phyloP scores from a whole-genome alignment of 2,797 vertebrate genomes.

The Nothura maculosa region DNA sequence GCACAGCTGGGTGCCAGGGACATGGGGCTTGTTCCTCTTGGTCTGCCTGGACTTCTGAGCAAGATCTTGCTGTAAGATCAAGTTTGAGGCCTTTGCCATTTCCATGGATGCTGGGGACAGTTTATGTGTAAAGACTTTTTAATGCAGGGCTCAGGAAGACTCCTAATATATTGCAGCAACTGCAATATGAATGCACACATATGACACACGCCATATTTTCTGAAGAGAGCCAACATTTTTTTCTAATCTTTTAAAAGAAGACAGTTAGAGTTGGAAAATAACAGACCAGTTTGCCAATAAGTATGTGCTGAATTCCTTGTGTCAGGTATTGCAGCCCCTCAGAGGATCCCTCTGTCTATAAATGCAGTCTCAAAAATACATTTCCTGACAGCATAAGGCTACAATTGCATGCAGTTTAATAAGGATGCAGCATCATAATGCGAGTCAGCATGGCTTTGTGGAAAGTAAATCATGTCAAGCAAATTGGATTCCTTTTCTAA shows the following conservation, averaged over 20 bases:
- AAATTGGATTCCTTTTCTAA: constrained; percentile 75
- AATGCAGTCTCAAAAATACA: constrained; percentile 5
- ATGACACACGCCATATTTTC: background rate
- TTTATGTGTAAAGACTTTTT: background rate
- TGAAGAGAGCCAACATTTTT: background rate
- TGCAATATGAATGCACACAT: background rate
- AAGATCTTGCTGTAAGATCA: background rate
- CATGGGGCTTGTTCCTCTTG: constrained; percentile 12
- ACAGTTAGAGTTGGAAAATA: background rate
- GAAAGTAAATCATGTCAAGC: constrained; percentile 71
- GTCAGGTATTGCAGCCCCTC: background rate
- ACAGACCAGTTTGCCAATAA: background rate
- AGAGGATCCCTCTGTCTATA: background rate
- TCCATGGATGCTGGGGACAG: background rate
- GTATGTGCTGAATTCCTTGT: background rate
- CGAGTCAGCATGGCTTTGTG: constrained; percentile 62
- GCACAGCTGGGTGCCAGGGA: background rate
- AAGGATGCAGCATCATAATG: constrained; percentile 52
- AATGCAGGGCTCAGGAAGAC: background rate
- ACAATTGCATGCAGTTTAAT: constrained; percentile 53
- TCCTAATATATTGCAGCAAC: background rate
- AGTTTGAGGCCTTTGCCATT: accelerated
- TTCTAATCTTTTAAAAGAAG: background rate
- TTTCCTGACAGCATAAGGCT: constrained; percentile 16
- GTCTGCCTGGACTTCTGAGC: background rate